Evolutionary conservation across 1,140 invertebrate species (phyloP).

Genomic region (Bursaphelenchus mucronatus): DNA sequence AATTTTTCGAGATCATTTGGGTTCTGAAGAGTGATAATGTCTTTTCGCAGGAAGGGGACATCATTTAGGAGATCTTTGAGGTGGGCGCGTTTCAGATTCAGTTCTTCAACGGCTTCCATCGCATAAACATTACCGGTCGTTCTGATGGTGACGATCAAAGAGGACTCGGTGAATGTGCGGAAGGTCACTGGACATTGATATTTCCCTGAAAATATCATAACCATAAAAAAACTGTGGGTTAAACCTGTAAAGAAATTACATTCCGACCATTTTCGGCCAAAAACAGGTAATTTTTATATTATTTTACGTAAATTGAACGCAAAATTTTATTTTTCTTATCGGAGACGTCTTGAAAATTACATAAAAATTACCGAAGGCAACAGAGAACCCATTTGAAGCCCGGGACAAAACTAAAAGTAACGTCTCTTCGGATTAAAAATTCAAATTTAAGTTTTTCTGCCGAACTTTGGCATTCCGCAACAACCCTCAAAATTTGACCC

Average conservation of each 20-base stretch:
- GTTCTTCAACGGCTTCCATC: constrained; percentile 88
- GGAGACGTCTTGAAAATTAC: too few relatives aligned
- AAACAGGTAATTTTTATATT: too few relatives aligned
- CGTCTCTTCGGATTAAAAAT: too few relatives aligned
- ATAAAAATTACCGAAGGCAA: too few relatives aligned
- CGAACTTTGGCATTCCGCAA: too few relatives aligned
- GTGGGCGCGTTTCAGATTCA: constrained; percentile 89
- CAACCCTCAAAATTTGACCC: too few relatives aligned
- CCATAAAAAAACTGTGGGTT: constrained; percentile 23
- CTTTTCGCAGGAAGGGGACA: constrained; percentile 78
- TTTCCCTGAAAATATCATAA: constrained; percentile 62
- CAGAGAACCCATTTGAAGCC: too few relatives aligned
- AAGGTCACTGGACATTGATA: constrained; percentile 93
- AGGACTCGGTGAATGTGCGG: constrained; percentile 88
- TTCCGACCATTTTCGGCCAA: too few relatives aligned
- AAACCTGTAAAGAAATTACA: background rate
- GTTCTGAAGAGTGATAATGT: constrained; percentile 84
- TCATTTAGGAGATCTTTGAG: constrained; percentile 90
- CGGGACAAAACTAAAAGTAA: too few relatives aligned
- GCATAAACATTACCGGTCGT: constrained; percentile 93
- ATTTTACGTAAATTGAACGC: too few relatives aligned
- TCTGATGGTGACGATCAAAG: constrained; percentile 84
- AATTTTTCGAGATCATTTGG: constrained; percentile 86
- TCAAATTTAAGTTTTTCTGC: too few relatives aligned
- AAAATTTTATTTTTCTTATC: too few relatives aligned